Conservation (phyloP, 2,113 vertebrate species). For the Fukomys damarensis region DNA sequence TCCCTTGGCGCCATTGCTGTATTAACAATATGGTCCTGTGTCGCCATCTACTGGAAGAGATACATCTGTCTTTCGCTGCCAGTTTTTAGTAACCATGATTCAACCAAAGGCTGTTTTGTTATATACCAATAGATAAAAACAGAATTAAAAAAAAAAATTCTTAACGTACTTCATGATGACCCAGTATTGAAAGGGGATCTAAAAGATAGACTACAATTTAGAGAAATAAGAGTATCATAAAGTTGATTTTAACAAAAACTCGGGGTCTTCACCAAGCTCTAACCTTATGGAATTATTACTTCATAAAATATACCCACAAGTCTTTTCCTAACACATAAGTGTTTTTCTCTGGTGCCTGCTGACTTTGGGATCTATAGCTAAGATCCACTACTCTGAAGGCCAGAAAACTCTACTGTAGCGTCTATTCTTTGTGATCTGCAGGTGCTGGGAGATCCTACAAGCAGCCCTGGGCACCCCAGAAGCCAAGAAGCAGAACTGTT, state of each 20-base stretch:
- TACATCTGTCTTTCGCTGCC: background rate
- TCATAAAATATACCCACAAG: background rate
- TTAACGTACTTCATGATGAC: background rate
- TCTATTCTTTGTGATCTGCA: background rate
- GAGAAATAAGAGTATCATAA: background rate
- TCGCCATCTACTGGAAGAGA: conserved; percentile 77
- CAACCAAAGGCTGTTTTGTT: background rate
- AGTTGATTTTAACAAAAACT: background rate
- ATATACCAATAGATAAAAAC: background rate
- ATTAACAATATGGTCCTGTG: background rate
- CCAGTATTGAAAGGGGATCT: background rate
- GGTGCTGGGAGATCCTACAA: too few relatives aligned
- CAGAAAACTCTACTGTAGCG: too few relatives aligned
- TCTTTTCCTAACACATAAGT: background rate
- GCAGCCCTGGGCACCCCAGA: background rate
- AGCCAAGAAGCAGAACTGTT: background rate
- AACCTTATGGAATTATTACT: background rate
- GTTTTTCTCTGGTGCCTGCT: background rate
- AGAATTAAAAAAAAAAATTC: conserved; percentile 24
- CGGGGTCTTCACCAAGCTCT: background rate
- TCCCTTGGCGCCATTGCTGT: background rate
- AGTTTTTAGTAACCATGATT: conserved; percentile 7
- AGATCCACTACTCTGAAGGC: background rate
- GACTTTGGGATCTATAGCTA: background rate
- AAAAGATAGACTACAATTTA: background rate